Percentiles rank a stretch among this genome's conserved stretches.
Conservation (phyloP, 2,797 vertebrate species). For the Dermochelys coriacea region DNA sequence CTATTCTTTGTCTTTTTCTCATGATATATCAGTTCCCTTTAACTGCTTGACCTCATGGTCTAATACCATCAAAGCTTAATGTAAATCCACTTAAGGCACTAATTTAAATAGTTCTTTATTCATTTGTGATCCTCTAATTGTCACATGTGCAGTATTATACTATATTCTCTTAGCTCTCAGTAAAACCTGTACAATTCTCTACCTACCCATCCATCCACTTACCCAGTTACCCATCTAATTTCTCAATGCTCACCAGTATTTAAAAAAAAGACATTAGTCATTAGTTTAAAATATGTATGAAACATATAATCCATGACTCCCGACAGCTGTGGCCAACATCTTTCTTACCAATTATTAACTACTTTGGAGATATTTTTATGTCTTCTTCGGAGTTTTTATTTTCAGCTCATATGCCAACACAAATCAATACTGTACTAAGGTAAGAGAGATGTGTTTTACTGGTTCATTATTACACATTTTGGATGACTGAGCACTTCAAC, state of each 20-base stretch:
- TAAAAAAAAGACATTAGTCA: background rate
- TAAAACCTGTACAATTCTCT: background rate
- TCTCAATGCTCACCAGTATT: background rate
- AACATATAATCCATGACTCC: background rate
- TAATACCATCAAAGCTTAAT: background rate
- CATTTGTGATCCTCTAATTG: background rate
- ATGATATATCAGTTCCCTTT: background rate
- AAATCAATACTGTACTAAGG: background rate
- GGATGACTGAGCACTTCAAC: background rate
- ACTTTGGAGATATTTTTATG: background rate
- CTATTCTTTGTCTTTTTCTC: background rate
- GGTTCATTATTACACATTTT: background rate
- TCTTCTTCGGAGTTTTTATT: background rate
- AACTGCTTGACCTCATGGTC: background rate
- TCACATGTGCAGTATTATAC: background rate
- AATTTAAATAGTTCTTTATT: background rate
- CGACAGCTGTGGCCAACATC: background rate
- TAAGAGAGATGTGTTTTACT: background rate
- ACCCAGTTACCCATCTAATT: background rate
- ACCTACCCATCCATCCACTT: background rate
- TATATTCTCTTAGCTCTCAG: background rate
- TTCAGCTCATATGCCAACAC: background rate
- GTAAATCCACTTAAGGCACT: background rate
- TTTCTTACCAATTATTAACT: background rate
- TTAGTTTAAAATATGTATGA: rapidly evolving